Percentiles rank a stretch among this genome's conserved stretches.
Evolutionary conservation across 1,140 invertebrate species (phyloP).

Genomic region (Phocides pigmalion): DNA sequence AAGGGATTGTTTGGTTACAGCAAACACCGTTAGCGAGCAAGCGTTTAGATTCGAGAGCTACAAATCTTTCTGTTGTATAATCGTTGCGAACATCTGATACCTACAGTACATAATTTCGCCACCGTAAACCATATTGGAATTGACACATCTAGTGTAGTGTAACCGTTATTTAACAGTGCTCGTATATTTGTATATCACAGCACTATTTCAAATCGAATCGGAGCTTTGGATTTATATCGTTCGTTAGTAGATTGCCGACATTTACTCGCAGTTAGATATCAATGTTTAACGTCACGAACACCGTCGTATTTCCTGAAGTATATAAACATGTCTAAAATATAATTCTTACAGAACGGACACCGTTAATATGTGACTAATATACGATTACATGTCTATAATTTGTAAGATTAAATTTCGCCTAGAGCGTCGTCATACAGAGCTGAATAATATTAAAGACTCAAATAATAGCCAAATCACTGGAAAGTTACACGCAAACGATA

Average conservation of each 20-base stretch:
- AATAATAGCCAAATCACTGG: conserved; percentile 55
- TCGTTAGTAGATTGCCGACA: conserved; percentile 57
- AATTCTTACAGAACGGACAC: neutral
- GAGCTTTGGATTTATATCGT: conserved; percentile 60
- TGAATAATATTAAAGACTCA: conserved; percentile 32
- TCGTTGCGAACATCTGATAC: conserved; percentile 26
- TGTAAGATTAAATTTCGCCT: neutral
- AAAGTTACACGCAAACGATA: conserved; percentile 57
- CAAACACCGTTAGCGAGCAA: conserved; percentile 12
- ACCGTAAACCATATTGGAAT: conserved; percentile 49
- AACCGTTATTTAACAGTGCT: conserved; percentile 65
- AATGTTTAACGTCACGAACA: conserved; percentile 32
- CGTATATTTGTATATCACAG: conserved; percentile 66
- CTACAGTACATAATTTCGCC: conserved; percentile 26
- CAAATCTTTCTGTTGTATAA: conserved; percentile 27
- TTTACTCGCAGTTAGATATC: conserved; percentile 48
- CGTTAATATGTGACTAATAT: conserved; percentile 12
- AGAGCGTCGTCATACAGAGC: neutral
- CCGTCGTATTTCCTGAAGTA: conserved; percentile 17
- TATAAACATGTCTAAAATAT: conserved; percentile 12
- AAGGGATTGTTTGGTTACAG: neutral
- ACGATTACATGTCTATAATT: conserved; percentile 4
- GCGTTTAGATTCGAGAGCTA: conserved; percentile 11
- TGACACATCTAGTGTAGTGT: conserved; percentile 60
- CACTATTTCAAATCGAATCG: conserved; percentile 65